These are phyloP conservation scores for Sebastes taczanowskii DNA, from an alignment of 2,797 vertebrate genomes.

Conservation along the genomic window DNA sequence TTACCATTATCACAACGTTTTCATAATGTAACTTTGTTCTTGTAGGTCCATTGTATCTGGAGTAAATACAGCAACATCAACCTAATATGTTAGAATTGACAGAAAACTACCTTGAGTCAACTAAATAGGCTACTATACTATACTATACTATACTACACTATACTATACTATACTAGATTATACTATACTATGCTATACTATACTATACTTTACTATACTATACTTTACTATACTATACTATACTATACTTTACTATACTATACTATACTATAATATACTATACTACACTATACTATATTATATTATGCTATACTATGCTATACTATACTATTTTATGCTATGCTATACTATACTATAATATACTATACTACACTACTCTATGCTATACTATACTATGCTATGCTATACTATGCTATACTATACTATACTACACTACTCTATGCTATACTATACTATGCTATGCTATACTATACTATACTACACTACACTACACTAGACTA, in stretches of 20 bases:
- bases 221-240: fast-evolving
- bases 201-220: fast-evolving
- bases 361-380: fast-evolving
- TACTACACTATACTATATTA: fast-evolving
- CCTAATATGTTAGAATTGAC: background rate
- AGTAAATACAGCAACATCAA: background rate
- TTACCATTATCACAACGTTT: background rate
- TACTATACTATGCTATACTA: fast-evolving
- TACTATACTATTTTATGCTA: no score
- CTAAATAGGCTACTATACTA: background rate
- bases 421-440: fast-evolving
- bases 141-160: no score
- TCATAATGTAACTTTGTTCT: background rate
- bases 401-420: no score
- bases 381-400: fast-evolving
- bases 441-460: fast-evolving
- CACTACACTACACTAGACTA: fast-evolving
- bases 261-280: no score
- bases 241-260: no score
- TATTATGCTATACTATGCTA: no score
- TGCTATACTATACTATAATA: background rate
- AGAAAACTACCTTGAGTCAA: background rate
- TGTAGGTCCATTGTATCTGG: background rate
- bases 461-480: fast-evolving
- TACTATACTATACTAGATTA: no score